Base-by-base conservation (phyloP, 2,888 invertebrate genomes). In the Apodemia mormo region DNA sequence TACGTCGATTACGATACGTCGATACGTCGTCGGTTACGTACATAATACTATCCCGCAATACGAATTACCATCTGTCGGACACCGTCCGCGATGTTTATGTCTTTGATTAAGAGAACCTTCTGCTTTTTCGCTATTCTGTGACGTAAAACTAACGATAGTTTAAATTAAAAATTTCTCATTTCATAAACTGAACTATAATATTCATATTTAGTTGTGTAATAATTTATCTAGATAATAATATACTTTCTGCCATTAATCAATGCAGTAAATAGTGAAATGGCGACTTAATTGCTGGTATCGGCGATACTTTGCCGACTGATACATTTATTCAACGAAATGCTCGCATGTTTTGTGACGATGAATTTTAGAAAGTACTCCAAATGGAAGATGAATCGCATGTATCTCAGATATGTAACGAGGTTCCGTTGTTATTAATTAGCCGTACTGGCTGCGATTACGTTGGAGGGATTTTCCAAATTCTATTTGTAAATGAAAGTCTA, bases 311-410 rank as follows among this genome's bases (percentile, higher is more conserved):
- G 8, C 8, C 56, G 56, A 56, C 8, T 56, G 56, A 56, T 56
- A 56, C 29, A 56, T 56, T 22, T 56, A 56, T 56, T 56, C 56
- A 56, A 29, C 56, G 56, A 56, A 56, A 29, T 56, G 61, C 22
- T 61, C 33, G 68, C 64, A 66, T 49, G 68, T 45, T 33, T 29
- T 56, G 14, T 29, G 56, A 56, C 68, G 65, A 72, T 76, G 73
- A 76, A 73, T 75, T 75, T 74, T 73, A 76, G 76, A 76, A 76
- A 76, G 75, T 73, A 70, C 68, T 72, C 73, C 71, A 58, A 56
- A 72, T 69, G 73, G 40, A 40, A 73, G 65, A 73, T 71, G 69
- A 61, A 69, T 69, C 69, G 66, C 67, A 52, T 33, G 68, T 45
- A 58, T 40, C 8, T 6, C n/a, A 56, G 56, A 56, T 56, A 56